phyloP scores from a whole-genome alignment of 2,113 vertebrate genomes.

The Turnix velox region DNA sequence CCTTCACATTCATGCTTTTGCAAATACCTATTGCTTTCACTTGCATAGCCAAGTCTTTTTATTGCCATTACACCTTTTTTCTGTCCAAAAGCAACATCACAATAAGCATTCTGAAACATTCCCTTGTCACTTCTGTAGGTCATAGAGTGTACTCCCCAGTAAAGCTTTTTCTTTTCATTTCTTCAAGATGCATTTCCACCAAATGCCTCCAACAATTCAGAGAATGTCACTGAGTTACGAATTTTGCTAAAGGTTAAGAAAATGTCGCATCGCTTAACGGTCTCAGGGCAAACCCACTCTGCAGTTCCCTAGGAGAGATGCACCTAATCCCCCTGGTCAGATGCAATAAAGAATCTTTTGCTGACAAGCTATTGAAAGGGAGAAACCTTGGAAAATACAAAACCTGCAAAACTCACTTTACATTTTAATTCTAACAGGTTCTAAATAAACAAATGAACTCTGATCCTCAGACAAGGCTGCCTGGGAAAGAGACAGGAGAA shows the following conservation, averaged over 20 bases:
- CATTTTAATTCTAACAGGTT: not conserved
- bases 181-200: not conserved
- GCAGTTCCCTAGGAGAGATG: not conserved
- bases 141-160: not conserved
- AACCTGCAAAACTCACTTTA: not conserved
- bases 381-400: not conserved
- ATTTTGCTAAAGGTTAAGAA: not conserved
- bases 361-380: not conserved
- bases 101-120: not conserved
- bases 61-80: not conserved
- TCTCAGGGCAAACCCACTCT: not conserved
- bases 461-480: not conserved
- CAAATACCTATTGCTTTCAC: not conserved
- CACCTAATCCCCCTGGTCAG: not conserved
- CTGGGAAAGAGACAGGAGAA: not conserved
- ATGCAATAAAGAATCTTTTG: not conserved
- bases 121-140: not conserved
- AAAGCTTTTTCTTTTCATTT: not conserved
- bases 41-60: not conserved
- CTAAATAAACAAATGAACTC: not conserved
- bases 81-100: not conserved
- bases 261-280: fast-evolving
- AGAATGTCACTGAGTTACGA: not conserved
- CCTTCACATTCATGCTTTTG: not conserved
- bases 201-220: not conserved